Evolutionary conservation across 1,140 invertebrate species (phyloP), one percentile per base, ranked within the genome.

Genomic region (Chironomus tepperi): DNA sequence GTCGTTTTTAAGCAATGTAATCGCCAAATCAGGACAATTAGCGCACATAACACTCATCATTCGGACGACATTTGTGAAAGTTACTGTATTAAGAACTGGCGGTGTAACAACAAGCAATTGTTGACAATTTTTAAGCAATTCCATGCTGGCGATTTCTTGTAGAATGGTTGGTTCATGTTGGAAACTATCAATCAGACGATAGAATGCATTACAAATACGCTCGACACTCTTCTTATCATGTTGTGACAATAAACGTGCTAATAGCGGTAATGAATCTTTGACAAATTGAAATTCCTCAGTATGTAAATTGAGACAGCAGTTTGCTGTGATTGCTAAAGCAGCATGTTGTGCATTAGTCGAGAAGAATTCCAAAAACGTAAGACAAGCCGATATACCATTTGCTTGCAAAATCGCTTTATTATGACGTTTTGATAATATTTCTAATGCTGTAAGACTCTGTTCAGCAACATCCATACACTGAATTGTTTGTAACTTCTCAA

Each of bases 391-490:
- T 3, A 99, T 96, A 21, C 96, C 97, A 78, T 93, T 88, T 73
- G 96, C 95, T 83, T 98, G 95, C 76, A 98, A 84, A 77, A 99
- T 98, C 42, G 95, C 90, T 85, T 98, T 98, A 78, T 95, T 95
- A 84, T 99, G 97, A 77, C 96, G 85, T n/a, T 95, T 86, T 0
- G 96, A 98, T 21, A 99, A 85, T 91, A 98, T 98, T 81, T 98
- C 97, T 19, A 99, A 84, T 1, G 97, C 97, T 6, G 96, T 98
- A 70, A 99, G 85, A 78, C 93, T 94, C 84, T 98, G 97, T 84
- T 99, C 97, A 16, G 97, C 97, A 5, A 99, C 97, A 84, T 99
- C 97, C 95, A 99, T 98, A 82, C 97, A 99, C 77, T 98, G 96
- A 77, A 99, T 99, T 0, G 95, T 93, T 86, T 98, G 95, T 47